Evolutionary conservation across 1,140 invertebrate genomes (phyloP).

Genomic region (Drosophila eugracilis): DNA sequence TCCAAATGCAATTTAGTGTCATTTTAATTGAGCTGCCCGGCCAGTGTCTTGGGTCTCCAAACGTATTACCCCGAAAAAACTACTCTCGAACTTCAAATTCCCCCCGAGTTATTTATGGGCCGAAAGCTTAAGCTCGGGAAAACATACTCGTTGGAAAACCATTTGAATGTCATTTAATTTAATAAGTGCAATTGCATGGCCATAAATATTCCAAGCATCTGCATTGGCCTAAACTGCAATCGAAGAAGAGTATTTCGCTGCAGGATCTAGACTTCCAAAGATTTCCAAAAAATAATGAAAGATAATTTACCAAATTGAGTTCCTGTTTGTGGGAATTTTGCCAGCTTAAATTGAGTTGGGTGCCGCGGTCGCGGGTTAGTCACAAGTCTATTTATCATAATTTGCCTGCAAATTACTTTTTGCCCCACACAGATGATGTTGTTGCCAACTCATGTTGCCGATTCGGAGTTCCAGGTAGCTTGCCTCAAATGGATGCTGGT

Average conservation of each 20-base stretch:
- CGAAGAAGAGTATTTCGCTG: neutral
- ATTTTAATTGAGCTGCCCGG: constrained; percentile 77
- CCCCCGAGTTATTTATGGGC: constrained; percentile 62
- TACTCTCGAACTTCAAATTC: neutral
- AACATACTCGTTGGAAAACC: constrained; percentile 3
- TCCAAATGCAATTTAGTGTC: constrained; percentile 78
- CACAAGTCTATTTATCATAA: constrained; percentile 72
- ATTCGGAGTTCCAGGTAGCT: constrained; percentile 44
- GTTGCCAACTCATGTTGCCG: constrained; percentile 70
- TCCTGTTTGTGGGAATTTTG: constrained; percentile 2
- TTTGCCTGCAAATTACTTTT: constrained; percentile 76
- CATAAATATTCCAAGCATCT: constrained; percentile 25
- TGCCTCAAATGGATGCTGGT: constrained; percentile 29
- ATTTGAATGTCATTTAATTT: constrained; percentile 52
- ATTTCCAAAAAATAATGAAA: constrained; percentile 4
- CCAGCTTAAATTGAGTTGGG: constrained; percentile 27
- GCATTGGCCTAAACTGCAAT: constrained; percentile 1
- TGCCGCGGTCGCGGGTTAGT: constrained; percentile 25
- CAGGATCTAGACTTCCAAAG: neutral
- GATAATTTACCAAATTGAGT: constrained; percentile 16
- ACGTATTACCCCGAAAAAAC: constrained; percentile 16
- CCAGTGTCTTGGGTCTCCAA: constrained; percentile 23
- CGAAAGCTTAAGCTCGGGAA: constrained; percentile 12
- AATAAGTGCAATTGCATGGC: constrained; percentile 39
- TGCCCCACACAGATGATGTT: constrained; percentile 31